Evolutionary conservation across 2,797 vertebrate genomes (phyloP).

Genomic region (Aulostomus chinensis): DNA sequence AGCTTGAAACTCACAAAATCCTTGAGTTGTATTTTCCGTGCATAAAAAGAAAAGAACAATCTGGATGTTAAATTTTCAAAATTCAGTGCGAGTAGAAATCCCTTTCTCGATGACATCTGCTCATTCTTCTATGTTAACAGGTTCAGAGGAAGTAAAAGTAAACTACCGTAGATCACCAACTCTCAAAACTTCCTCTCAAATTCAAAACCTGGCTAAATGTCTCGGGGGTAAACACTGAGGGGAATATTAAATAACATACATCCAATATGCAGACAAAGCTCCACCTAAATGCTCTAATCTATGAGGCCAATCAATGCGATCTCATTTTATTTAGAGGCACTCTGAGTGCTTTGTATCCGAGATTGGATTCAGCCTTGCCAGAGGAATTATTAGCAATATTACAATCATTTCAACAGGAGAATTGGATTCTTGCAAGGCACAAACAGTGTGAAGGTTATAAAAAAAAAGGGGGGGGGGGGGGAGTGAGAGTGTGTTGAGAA

Average conservation of each 20-base stretch:
- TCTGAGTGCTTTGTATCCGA: slow-evolving; percentile 14
- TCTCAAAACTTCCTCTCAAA: slow-evolving; percentile 17
- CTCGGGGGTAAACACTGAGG: slow-evolving; percentile 34
- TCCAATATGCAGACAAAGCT: slow-evolving; percentile 28
- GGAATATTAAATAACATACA: slow-evolving; percentile 42
- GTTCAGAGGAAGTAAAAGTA: slow-evolving; percentile 20
- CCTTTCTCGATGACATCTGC: no score
- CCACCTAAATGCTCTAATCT: slow-evolving; percentile 50
- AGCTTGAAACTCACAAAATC: neutral
- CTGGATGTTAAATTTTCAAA: slow-evolving; percentile 3
- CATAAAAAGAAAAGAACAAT: no score
- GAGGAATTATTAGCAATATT: slow-evolving; percentile 54
- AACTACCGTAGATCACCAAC: slow-evolving; percentile 7
- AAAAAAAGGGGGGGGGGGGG: neutral
- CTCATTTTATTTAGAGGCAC: slow-evolving; percentile 46
- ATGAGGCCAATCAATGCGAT: slow-evolving; percentile 54
- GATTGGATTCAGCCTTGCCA: slow-evolving; percentile 26
- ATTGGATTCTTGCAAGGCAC: slow-evolving; percentile 17
- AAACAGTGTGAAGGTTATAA: slow-evolving; percentile 17
- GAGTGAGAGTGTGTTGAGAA: neutral
- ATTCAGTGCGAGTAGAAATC: no score
- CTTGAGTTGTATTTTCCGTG: neutral
- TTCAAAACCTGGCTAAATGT: slow-evolving; percentile 39
- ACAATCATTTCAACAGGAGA: slow-evolving; percentile 43
- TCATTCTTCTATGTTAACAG: neutral